Base-by-base conservation (phyloP, 2,113 vertebrate species). In the Triplophysa tibetana region DNA sequence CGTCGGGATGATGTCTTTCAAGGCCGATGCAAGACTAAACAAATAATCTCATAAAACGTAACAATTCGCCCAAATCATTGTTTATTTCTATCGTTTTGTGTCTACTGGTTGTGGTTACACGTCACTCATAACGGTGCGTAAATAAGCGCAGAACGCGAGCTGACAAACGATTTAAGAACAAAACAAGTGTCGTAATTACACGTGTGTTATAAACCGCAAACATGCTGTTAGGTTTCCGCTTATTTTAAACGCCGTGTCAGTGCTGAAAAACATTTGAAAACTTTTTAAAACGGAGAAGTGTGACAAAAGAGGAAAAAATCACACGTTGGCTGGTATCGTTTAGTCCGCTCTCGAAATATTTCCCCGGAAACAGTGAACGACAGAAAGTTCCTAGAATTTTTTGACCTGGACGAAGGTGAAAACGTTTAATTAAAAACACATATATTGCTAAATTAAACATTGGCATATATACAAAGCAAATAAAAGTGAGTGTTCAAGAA, bases 251-350 rank as follows among this genome's bases (percentile, higher is more conserved):
- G 13, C 1, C 24, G 12, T 4, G 26, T 38, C 45, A 77, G 13
- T 66, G 17, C 7, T 12, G 48, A 14, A 26, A 54, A 68, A 33
- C 8, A 65, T 60, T 66, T 10, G 2, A 8, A 26, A 73, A 77
- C 54, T 21, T 61, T 29, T 29, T 29, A 29, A 29, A 1, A 62
- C n/a, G 38, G 5, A 70, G 24, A 56, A 58, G 33, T 54, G 65
- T n/a, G 21, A 58, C 52, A 79, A 66, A 82, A 52, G 19, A 48
- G 76, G 76, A 79, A 84, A 82, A 79, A n/a, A 48, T 64, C 64
- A 82, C 81, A 85, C 84, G 81, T 73, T 85, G 82, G 84, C 82
- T 79, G 10, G 73, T 82, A 83, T 65, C 77, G 69, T 76, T 74
- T 38, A 41, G 75, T 87, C 61, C 83, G 26, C 67, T 63, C 19